phyloP scores from a whole-genome alignment of 2,113 vertebrate genomes.

The Coracopsis vasa region DNA sequence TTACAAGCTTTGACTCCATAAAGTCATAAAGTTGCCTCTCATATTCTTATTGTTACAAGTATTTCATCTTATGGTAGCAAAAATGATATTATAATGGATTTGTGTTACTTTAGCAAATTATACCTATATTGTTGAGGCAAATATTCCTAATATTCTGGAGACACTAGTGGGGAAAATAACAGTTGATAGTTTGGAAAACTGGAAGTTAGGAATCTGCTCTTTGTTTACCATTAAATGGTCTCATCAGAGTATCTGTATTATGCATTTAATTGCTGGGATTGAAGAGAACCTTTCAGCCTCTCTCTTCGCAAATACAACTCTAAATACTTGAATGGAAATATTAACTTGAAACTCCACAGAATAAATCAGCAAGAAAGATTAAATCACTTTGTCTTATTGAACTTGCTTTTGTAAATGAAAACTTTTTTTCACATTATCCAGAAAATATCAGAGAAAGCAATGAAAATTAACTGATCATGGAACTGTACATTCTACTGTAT shows the following conservation, averaged over 20 bases:
- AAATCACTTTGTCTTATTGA: neutral
- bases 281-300: neutral
- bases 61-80: neutral
- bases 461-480: neutral
- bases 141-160: neutral
- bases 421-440: neutral
- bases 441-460: neutral
- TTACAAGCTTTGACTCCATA: neutral
- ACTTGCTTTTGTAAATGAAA: neutral
- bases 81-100: neutral
- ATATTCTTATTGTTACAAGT: neutral
- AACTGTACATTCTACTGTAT: neutral
- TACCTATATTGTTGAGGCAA: neutral
- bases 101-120: neutral
- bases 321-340: neutral
- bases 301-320: neutral
- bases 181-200: neutral
- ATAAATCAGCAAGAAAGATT: neutral
- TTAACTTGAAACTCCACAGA: neutral
- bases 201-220: neutral
- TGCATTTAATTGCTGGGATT: neutral
- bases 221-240: neutral
- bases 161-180: neutral
- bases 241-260: neutral
- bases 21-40: rapidly evolving